Percentiles rank a stretch among this genome's conserved stretches.
These are phyloP conservation scores for Pedionomus torquatus DNA, from an alignment of 2,113 vertebrate species.

Conservation along the genomic window DNA sequence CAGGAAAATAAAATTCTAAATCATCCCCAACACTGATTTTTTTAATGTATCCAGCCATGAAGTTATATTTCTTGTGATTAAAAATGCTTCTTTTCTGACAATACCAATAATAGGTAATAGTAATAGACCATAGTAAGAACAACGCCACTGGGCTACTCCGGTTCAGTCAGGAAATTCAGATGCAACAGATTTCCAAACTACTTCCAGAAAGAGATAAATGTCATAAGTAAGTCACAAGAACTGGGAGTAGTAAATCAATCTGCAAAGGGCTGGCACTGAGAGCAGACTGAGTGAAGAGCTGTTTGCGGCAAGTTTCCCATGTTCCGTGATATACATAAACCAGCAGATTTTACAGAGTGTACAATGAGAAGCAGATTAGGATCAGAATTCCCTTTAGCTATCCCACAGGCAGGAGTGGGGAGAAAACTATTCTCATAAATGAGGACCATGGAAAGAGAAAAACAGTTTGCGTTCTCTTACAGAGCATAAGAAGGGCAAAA, in stretches of 20 bases:
- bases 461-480: not conserved
- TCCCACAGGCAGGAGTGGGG: not conserved
- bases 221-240: not conserved
- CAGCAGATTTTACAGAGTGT: slow-evolving; percentile 22
- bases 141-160: not conserved
- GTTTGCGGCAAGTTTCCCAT: not conserved
- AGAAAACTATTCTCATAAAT: slow-evolving; percentile 19
- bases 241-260: not conserved
- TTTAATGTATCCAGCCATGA: not conserved
- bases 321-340: not conserved
- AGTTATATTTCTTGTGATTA: not conserved
- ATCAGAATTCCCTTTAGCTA: slow-evolving; percentile 4
- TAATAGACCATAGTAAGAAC: not conserved
- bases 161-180: not conserved
- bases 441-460: not conserved
- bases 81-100: not conserved
- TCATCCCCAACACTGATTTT: not conserved
- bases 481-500: not conserved
- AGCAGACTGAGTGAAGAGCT: not conserved
- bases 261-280: slow-evolving; percentile 8
- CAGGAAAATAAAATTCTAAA: slow-evolving; percentile 25
- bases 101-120: not conserved
- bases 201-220: not conserved
- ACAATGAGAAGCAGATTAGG: slow-evolving; percentile 47
- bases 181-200: not conserved